Base-by-base conservation (phyloP, 2,888 invertebrate genomes). In the Drosophila eohydei region DNA sequence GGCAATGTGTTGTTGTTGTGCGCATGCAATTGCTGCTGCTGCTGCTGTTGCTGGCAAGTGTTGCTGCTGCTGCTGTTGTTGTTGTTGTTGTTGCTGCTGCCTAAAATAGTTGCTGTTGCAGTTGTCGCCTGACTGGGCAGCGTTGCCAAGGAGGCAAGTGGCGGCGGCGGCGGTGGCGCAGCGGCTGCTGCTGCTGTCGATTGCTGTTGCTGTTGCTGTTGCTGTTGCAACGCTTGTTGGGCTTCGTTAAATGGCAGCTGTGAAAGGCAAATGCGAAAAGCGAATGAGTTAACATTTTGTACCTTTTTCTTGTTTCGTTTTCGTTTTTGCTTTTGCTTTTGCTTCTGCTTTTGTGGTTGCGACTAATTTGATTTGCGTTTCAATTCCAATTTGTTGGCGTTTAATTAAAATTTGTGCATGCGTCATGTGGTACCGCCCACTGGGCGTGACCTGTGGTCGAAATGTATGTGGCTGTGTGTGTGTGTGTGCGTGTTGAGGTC, bases 211-310 rank as follows among this genome's bases (percentile, higher is more conserved):
- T 50, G 84, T 70, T 64, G 78, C 26, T 57, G 69, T 1, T 64
- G 66, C 57, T 57, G 83, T 52, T 80, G 81, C 56, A 76, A 75
- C 81, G 82, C 82, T 78, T 90, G 91, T 81, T 84, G 90, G 74
- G 83, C 81, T 84, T 91, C 91, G 75, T 77, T 78, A 68, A 91
- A 91, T 77, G 85, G 83, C 78, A 90, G 79, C 91, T 91, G 78
- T 44, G 30, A 43, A 63, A 28, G 16, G 11, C 16, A 36, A 62
- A 46, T 61, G 52, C 16, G 55, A 67, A 65, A 60, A 14, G n/a
- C 65, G 48, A 30, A 59, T 41, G 48, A 63, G 65, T 71, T 74
- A 68, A 77, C 66, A 58, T 73, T 73, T 70, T 52, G 1, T 30
- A 46, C 21, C 54, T 43, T 21, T 58, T 63, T 48, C 30, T 40